These are phyloP conservation scores for Melanotaenia parkinsoni DNA, from an alignment of 2,797 vertebrate genomes.

Conservation along the genomic window DNA sequence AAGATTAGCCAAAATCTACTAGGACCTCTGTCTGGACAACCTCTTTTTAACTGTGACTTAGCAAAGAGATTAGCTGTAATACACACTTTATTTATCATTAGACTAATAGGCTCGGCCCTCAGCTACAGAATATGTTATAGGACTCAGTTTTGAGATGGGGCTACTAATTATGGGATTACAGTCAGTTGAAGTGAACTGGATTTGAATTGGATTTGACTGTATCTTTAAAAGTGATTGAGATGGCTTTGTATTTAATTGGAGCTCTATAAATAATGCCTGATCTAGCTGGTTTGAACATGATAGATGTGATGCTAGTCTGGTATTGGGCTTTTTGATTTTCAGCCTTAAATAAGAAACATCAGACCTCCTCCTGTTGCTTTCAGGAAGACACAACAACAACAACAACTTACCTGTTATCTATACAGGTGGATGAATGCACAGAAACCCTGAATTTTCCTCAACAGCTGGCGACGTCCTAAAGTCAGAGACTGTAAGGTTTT, in stretches of 20 bases:
- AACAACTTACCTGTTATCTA: not conserved
- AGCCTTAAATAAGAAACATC: not conserved
- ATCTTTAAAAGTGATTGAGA: too few species aligned
- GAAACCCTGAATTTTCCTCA: not conserved
- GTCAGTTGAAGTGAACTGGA: too few species aligned
- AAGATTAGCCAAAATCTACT: too few species aligned
- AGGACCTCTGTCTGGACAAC: too few species aligned
- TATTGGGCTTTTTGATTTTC: not conserved
- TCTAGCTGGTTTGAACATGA: too few species aligned
- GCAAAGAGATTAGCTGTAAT: not conserved
- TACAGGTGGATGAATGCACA: not conserved
- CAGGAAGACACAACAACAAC: not conserved
- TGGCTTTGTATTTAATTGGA: too few species aligned
- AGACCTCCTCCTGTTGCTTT: not conserved
- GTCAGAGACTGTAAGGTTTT: not conserved
- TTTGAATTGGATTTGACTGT: too few species aligned
- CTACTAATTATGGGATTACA: not conserved
- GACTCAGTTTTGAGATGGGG: not conserved
- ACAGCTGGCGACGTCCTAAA: not conserved
- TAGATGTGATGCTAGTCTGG: not conserved
- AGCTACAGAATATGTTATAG: not conserved
- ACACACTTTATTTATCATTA: not conserved
- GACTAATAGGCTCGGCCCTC: not conserved
- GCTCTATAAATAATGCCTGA: too few species aligned
- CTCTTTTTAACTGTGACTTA: too few species aligned